A percentile compares a stretch with the other conserved stretches of the same genome.
Conservation (phyloP, 2,113 vertebrate genomes). For the Balaeniceps rex region DNA sequence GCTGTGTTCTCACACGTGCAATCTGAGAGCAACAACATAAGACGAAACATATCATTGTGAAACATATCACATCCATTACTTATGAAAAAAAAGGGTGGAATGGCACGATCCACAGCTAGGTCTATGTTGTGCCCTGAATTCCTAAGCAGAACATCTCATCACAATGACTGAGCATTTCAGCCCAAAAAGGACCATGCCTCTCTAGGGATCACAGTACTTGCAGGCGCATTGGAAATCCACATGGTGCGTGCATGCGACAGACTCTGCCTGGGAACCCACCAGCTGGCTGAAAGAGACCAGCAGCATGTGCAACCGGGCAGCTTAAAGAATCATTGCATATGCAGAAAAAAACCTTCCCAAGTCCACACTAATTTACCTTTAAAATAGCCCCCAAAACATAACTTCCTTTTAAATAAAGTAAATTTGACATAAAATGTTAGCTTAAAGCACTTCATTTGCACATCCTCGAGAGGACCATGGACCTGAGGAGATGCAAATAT, state of each 20-base stretch:
- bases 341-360: background rate
- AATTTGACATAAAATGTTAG: background rate
- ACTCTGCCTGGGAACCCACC: background rate
- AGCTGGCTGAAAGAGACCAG: background rate
- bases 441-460: background rate
- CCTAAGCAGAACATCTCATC: background rate
- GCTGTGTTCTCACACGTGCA: slow-evolving; percentile 33
- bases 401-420: background rate
- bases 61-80: slow-evolving; percentile 28
- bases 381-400: background rate
- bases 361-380: background rate
- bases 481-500: background rate
- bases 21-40: slow-evolving; percentile 48
- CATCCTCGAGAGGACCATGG: background rate
- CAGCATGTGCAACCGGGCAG: background rate
- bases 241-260: rapidly evolving
- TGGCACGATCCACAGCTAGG: background rate
- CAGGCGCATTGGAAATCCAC: background rate
- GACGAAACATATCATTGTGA: background rate
- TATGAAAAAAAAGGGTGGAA: background rate
- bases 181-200: background rate
- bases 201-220: background rate
- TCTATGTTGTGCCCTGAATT: background rate
- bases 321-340: background rate
- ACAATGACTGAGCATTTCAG: background rate